Percentiles rank a stretch among this genome's conserved stretches.
phyloP scores from a whole-genome alignment of 2,888 invertebrate genomes.

The Macroteleia sp. region DNA sequence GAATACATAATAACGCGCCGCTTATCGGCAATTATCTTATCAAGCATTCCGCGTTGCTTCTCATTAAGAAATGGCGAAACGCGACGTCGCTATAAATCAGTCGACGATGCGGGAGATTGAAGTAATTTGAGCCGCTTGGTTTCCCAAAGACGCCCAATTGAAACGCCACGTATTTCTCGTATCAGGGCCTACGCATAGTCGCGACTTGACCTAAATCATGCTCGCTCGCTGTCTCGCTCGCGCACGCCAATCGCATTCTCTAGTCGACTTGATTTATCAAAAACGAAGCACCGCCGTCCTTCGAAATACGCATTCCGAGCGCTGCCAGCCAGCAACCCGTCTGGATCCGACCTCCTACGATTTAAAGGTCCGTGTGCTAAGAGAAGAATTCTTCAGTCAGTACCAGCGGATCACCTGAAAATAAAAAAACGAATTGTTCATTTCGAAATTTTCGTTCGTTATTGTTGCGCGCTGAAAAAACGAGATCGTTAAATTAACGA shows the following conservation, averaged over 20 bases:
- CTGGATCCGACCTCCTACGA: conserved; percentile 60
- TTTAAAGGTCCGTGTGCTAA: conserved; percentile 54
- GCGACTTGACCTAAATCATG: conserved; percentile 62
- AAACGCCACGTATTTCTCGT: conserved; percentile 36
- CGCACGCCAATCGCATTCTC: conserved; percentile 46
- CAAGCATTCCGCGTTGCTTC: conserved; percentile 44
- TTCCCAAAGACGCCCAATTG: conserved; percentile 53
- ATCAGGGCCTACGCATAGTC: conserved; percentile 39
- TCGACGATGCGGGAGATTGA: conserved; percentile 71
- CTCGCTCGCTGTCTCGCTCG: conserved; percentile 13
- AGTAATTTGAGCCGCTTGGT: conserved; percentile 65
- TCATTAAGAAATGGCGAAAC: conserved; percentile 56
- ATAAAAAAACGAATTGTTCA: no score
- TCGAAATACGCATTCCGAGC: conserved; percentile 63
- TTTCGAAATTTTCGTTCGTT: no score
- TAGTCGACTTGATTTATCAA: conserved; percentile 68
- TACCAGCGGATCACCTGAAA: no score
- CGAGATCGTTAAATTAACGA: no score
- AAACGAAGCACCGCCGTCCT: conserved; percentile 66
- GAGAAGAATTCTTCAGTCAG: no score
- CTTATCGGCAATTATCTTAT: conserved; percentile 57
- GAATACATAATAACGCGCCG: conserved; percentile 51
- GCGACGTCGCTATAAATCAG: conserved; percentile 71
- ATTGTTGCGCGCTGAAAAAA: no score
- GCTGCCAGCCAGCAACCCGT: conserved; percentile 43